Conservation (phyloP, 2,888 invertebrate genomes). For the Callosobruchus maculatus region DNA sequence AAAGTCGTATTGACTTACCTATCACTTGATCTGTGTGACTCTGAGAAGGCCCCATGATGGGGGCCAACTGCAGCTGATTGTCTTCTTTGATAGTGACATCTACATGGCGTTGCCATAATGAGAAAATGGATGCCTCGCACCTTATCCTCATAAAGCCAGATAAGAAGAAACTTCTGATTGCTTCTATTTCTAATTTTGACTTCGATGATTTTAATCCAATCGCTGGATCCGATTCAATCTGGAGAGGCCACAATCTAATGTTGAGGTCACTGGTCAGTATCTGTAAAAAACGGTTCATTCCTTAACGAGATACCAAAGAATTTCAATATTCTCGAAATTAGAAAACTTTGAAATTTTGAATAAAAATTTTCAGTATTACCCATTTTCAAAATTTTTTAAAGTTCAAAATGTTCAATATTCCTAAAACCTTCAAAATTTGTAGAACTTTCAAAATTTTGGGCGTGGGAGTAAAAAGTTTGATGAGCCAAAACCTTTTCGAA, state of each 20-base stretch:
- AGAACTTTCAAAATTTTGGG: too few relatives aligned
- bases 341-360: too few relatives aligned
- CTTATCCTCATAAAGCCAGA: constrained; percentile 38
- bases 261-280: constrained; percentile 31
- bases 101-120: constrained; percentile 37
- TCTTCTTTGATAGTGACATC: constrained; percentile 39
- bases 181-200: constrained; percentile 39
- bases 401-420: too few relatives aligned
- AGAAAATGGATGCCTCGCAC: constrained; percentile 39
- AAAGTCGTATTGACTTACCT: too few relatives aligned
- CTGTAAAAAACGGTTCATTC: constrained; percentile 23
- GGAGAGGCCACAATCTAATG: constrained; percentile 30
- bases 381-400: too few relatives aligned
- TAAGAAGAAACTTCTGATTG: constrained; percentile 37
- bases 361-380: too few relatives aligned
- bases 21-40: constrained; percentile 34
- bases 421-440: too few relatives aligned
- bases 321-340: too few relatives aligned
- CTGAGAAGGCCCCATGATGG: constrained; percentile 45
- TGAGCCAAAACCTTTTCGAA: too few relatives aligned
- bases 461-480: too few relatives aligned
- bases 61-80: constrained; percentile 37
- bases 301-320: too few relatives aligned
- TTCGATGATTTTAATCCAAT: constrained; percentile 34
- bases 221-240: constrained; percentile 29